phyloP scores from a whole-genome alignment of 1,140 invertebrate genomes.

The Chionoecetes opilio region DNA sequence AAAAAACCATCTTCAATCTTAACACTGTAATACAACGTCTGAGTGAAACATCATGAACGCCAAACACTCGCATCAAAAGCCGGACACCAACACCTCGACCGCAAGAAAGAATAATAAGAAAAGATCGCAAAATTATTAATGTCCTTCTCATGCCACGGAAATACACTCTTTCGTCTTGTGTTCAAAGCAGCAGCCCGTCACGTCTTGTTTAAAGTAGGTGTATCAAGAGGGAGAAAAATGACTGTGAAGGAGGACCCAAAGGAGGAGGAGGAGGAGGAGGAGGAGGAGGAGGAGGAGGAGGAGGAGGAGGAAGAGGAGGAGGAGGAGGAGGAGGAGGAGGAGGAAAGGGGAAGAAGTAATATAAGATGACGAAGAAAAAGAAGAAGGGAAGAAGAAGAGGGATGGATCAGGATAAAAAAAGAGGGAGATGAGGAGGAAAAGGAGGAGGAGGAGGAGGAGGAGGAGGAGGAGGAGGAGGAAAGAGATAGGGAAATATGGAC shows the following conservation, averaged over 20 bases:
- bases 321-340: background rate
- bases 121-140: background rate
- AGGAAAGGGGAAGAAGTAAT: too few species aligned
- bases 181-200: background rate
- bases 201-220: slow-evolving; percentile 5
- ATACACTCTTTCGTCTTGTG: background rate
- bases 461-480: background rate
- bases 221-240: slow-evolving; percentile 10
- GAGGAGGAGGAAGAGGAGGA: background rate
- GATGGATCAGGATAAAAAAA: background rate
- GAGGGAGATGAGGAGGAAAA: background rate
- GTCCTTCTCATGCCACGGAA: background rate
- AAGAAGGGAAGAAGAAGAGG: background rate
- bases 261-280: background rate
- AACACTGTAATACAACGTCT: background rate
- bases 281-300: slow-evolving; percentile 1
- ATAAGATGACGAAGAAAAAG: too few species aligned
- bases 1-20: background rate
- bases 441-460: background rate
- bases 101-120: background rate
- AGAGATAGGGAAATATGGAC: background rate
- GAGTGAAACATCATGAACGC: background rate
- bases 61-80: background rate
- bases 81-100: background rate
- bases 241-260: background rate